Evolutionary conservation across 2,888 invertebrate species (phyloP).

Genomic region (Lithophane semibrunnea): DNA sequence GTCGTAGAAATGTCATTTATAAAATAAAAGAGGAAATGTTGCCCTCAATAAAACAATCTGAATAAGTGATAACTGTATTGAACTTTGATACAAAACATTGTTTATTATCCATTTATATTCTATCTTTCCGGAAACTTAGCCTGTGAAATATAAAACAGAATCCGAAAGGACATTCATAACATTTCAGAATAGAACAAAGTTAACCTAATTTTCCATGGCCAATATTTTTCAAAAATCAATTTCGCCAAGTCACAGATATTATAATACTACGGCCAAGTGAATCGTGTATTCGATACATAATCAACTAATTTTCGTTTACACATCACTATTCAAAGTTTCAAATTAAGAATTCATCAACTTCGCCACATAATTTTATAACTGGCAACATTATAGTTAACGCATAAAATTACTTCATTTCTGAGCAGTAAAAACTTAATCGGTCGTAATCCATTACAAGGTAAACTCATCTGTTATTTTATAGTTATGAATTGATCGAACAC

Average conservation of each 20-base stretch:
- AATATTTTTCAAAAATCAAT: constrained; percentile 3
- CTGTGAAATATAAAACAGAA: constrained; percentile 15
- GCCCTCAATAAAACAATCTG: constrained; percentile 49
- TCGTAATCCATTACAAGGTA: constrained; percentile 42
- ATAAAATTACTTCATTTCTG: constrained; percentile 22
- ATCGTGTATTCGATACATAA: neutral
- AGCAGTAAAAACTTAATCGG: constrained; percentile 54
- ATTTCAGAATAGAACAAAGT: neutral
- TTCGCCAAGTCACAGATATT: too few relatives aligned
- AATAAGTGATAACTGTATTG: constrained; percentile 30
- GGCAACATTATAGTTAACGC: constrained; percentile 30
- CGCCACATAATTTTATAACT: constrained; percentile 15
- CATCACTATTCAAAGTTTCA: constrained; percentile 10
- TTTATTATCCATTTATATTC: constrained; percentile 9
- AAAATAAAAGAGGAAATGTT: constrained; percentile 42
- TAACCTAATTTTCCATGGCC: neutral
- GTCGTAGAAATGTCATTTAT: constrained; percentile 2
- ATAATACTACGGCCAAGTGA: too few relatives aligned
- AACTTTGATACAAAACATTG: constrained; percentile 26
- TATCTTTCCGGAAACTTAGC: neutral
- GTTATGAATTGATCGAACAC: constrained; percentile 1
- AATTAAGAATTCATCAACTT: constrained; percentile 14
- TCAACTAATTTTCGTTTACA: neutral
- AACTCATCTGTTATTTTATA: constrained; percentile 37
- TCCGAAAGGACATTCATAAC: constrained; percentile 11